Evolutionary conservation across 2,888 invertebrate genomes (phyloP).

Genomic region (Agrilus cyanescens): DNA sequence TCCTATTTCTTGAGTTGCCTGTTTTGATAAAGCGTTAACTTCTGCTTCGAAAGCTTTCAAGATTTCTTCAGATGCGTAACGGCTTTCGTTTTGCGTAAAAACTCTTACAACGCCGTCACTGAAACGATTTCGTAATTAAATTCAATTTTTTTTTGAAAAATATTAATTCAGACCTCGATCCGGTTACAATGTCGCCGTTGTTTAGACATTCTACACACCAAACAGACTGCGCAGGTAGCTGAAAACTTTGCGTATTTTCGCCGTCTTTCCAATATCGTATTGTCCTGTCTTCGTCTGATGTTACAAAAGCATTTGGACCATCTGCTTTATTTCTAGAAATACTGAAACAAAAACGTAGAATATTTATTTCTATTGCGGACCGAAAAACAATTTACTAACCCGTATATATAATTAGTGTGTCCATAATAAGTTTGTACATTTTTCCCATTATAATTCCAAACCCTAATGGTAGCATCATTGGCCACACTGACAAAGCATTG

Average conservation of each 20-base stretch:
- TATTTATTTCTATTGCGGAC: not conserved
- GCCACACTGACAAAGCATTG: slow-evolving; percentile 77
- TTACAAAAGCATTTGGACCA: slow-evolving; percentile 54
- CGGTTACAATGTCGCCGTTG: slow-evolving; percentile 86
- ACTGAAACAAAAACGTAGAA: slow-evolving; percentile 27
- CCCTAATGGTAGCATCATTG: slow-evolving; percentile 80
- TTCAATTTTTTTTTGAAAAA: not conserved
- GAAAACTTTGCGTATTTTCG: slow-evolving; percentile 51
- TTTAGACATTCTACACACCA: slow-evolving; percentile 74
- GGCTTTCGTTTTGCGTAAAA: slow-evolving; percentile 60
- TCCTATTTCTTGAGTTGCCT: slow-evolving; percentile 62
- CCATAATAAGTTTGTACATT: slow-evolving; percentile 67
- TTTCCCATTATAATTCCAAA: slow-evolving; percentile 73
- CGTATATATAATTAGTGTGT: slow-evolving; percentile 82
- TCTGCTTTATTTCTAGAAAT: slow-evolving; percentile 45
- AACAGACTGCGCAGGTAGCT: slow-evolving; percentile 75
- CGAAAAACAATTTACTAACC: too few relatives aligned
- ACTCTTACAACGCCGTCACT: slow-evolving; percentile 83
- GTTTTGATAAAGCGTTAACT: slow-evolving; percentile 50
- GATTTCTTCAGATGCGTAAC: slow-evolving; percentile 54
- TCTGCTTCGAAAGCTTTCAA: slow-evolving; percentile 60
- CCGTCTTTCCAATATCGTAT: slow-evolving; percentile 68
- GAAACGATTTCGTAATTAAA: slow-evolving; percentile 20
- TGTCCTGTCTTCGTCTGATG: slow-evolving; percentile 81
- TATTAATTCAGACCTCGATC: slow-evolving; percentile 34